Evolutionary conservation across 2,797 vertebrate genomes (phyloP).

Genomic region (Eulemur mongoz): DNA sequence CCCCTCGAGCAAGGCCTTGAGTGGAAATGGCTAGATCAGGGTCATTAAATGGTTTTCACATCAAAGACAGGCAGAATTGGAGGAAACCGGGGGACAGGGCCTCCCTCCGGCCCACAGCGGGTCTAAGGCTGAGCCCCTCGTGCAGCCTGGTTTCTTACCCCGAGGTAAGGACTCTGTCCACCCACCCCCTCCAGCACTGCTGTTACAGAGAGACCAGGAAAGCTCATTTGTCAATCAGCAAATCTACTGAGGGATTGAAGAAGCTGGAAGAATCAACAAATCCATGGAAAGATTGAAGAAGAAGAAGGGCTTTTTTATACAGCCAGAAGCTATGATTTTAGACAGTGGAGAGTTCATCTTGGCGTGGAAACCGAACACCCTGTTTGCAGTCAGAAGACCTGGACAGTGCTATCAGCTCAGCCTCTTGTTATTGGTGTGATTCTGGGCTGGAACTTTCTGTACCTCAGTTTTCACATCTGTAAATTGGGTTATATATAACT

Average conservation of each 20-base stretch:
- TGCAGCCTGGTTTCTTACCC: background rate
- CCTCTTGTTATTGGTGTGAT: background rate
- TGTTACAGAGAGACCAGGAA: background rate
- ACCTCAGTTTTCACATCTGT: background rate
- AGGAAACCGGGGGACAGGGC: background rate
- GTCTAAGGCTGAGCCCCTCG: background rate
- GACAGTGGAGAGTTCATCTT: background rate
- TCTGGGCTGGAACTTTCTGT: background rate
- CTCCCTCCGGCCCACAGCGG: background rate
- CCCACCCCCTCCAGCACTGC: background rate
- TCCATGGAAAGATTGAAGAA: background rate
- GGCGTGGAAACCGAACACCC: background rate
- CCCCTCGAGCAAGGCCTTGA: background rate
- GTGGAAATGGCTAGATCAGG: background rate
- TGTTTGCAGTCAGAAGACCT: background rate
- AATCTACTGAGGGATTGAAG: background rate
- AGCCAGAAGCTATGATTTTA: background rate
- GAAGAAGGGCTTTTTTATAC: background rate
- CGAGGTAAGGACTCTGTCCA: background rate
- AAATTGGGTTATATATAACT: background rate
- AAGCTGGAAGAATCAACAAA: background rate
- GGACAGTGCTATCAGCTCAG: background rate
- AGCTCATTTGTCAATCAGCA: background rate
- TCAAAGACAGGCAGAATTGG: background rate
- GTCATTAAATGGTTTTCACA: background rate